phyloP scores from a whole-genome alignment of 2,113 vertebrate species.

The Myotis yumanensis region DNA sequence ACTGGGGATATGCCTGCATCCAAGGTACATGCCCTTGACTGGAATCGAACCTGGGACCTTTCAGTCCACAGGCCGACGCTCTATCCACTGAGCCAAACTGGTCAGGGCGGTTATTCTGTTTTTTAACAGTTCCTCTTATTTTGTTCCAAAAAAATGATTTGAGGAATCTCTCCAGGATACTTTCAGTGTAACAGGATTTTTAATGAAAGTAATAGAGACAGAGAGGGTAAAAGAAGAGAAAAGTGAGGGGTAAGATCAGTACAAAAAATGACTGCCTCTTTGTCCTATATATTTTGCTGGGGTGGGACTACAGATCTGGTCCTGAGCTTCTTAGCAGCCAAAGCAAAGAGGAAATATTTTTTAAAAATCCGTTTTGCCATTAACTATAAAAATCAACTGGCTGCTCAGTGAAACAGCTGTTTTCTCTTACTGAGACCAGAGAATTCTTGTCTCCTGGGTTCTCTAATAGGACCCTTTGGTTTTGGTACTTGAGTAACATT shows the following conservation, averaged over 20 bases:
- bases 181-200: constrained; percentile 17
- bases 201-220: constrained; percentile 4
- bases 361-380: neutral
- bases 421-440: neutral
- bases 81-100: too few relatives aligned
- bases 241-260: neutral
- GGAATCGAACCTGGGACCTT: too few relatives aligned
- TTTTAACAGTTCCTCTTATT: neutral
- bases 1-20: too few relatives aligned
- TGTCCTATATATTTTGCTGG: neutral
- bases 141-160: constrained; percentile 18
- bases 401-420: neutral
- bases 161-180: neutral
- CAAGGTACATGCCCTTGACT: too few relatives aligned
- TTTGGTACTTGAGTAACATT: neutral
- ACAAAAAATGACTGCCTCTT: neutral
- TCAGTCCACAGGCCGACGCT: too few relatives aligned
- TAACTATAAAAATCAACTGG: neutral
- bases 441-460: neutral
- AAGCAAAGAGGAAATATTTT: constrained; percentile 26
- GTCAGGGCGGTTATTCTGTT: too few relatives aligned
- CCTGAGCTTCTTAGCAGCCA: constrained; percentile 3
- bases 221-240: neutral
- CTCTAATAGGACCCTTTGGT: neutral
- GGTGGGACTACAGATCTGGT: neutral